These are phyloP conservation scores for Pica pica DNA, from an alignment of 2,113 vertebrate species.

Conservation along the genomic window DNA sequence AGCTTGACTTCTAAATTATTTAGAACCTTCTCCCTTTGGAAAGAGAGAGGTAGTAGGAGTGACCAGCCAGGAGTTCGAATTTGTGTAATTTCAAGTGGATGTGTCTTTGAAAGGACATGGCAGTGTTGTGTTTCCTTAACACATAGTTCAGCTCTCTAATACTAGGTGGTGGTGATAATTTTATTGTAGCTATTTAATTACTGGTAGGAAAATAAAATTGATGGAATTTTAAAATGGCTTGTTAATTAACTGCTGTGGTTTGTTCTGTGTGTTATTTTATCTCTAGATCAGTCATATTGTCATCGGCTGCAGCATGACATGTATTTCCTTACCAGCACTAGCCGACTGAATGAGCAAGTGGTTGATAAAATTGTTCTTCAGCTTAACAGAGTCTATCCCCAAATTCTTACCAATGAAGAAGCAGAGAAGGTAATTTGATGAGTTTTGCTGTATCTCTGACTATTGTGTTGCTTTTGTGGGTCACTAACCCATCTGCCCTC, in stretches of 20 bases:
- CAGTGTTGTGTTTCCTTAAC: not conserved
- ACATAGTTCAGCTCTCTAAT: not conserved
- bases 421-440: conserved; percentile 83
- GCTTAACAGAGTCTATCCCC: conserved; percentile 94
- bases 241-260: not conserved
- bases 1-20: not conserved
- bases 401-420: conserved; percentile 91
- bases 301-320: conserved; percentile 87
- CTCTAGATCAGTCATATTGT: conserved; percentile 74
- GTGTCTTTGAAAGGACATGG: not conserved
- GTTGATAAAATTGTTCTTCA: conserved; percentile 93
- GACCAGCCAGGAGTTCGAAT: not conserved
- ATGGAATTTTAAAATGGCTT: not conserved
- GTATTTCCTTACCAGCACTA: conserved; percentile 79
- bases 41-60: not conserved
- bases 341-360: conserved; percentile 83
- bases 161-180: not conserved
- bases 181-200: not conserved
- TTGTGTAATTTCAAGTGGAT: not conserved
- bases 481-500: not conserved
- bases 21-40: not conserved
- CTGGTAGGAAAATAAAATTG: not conserved
- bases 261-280: not conserved
- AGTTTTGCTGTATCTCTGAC: not conserved
- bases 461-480: not conserved